A percentile compares a stretch with the other conserved stretches of the same genome.
phyloP scores from a whole-genome alignment of 2,113 vertebrate species.

The Mungos mungo region DNA sequence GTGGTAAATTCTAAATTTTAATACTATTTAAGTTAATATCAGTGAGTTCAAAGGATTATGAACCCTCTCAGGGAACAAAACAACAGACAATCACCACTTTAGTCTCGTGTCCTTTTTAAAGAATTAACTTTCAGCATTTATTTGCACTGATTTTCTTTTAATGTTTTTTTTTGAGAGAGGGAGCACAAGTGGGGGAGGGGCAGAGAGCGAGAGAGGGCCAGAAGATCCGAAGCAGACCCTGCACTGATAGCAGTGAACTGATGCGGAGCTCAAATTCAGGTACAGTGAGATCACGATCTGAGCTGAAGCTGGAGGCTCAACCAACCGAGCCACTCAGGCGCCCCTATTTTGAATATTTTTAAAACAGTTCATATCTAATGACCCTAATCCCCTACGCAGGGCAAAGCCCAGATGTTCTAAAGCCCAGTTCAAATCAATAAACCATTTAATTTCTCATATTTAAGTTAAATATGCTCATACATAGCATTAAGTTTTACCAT shows the following conservation, averaged over 20 bases:
- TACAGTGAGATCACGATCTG: no score
- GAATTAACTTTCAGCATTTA: background rate
- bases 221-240: no score
- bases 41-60: background rate
- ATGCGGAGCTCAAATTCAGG: no score
- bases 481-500: background rate
- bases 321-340: no score
- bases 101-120: background rate
- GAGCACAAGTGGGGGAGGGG: no score
- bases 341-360: no score
- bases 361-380: background rate
- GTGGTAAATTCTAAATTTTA: constrained; percentile 27
- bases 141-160: no score
- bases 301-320: no score
- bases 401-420: background rate
- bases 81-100: background rate
- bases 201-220: no score
- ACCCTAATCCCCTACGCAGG: background rate
- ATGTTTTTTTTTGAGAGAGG: no score
- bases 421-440: background rate
- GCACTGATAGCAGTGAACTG: no score
- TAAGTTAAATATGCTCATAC: background rate
- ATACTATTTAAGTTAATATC: background rate
- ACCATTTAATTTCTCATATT: background rate
- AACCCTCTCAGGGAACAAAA: constrained; percentile 38